phyloP scores from a whole-genome alignment of 2,113 vertebrate species.

The Girardinichthys multiradiatus region DNA sequence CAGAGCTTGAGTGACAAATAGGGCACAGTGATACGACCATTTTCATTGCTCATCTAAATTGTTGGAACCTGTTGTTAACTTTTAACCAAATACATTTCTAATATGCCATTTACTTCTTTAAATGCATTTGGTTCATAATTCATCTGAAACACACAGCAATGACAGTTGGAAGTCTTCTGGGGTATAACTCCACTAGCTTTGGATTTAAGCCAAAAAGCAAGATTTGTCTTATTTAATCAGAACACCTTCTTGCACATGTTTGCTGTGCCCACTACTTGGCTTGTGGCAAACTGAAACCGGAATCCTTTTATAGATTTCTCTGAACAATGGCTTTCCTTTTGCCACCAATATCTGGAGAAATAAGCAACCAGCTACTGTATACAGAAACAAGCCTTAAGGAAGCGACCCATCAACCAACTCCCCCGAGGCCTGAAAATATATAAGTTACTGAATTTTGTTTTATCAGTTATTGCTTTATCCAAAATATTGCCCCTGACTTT shows the following conservation, averaged over 20 bases:
- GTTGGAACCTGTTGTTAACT: background rate
- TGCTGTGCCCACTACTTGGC: background rate
- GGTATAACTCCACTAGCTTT: no score
- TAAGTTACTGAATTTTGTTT: background rate
- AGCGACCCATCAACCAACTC: background rate
- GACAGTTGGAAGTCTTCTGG: background rate
- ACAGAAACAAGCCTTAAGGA: background rate
- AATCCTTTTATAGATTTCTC: background rate
- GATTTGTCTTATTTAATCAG: background rate
- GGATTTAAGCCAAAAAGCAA: no score
- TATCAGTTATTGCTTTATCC: background rate
- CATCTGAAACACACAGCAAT: background rate
- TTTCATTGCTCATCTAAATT: background rate
- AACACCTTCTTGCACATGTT: background rate
- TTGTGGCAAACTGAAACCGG: background rate
- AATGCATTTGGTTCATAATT: background rate
- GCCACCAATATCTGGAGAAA: background rate
- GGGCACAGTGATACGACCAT: background rate
- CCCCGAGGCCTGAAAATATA: background rate
- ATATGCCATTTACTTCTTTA: background rate
- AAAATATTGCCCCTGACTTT: no score
- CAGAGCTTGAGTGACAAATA: background rate
- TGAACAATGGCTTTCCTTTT: background rate
- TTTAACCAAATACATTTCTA: no score
- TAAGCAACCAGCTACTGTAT: background rate